A percentile compares a stretch with the other conserved stretches of the same genome.
phyloP scores from a whole-genome alignment of 2,797 vertebrate genomes.

The Gymnothorax javanicus region DNA sequence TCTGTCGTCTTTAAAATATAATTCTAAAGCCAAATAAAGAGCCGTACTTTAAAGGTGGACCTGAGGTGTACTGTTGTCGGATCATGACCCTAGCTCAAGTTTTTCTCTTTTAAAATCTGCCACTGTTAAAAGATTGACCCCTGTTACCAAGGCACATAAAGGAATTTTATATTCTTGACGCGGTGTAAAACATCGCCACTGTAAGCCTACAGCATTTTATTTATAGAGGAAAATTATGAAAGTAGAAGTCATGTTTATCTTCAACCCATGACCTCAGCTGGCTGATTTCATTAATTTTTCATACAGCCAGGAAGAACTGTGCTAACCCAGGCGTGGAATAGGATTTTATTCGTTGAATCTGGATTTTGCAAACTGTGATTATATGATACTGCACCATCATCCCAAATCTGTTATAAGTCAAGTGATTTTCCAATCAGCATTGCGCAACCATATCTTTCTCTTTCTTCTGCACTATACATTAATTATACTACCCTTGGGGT shows the following conservation, averaged over 20 bases:
- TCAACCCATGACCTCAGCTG: no score
- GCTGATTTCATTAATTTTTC: no score
- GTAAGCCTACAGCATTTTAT: neutral
- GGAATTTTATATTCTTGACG: neutral
- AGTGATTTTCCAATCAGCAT: neutral
- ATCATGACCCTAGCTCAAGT: no score
- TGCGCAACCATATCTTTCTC: slow-evolving; percentile 12
- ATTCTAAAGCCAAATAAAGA: neutral
- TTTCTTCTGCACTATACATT: slow-evolving; percentile 31
- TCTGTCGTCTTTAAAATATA: neutral
- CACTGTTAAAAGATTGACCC: neutral
- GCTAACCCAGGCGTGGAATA: no score
- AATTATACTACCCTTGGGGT: slow-evolving; percentile 21
- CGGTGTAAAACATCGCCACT: neutral
- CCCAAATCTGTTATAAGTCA: slow-evolving; percentile 3
- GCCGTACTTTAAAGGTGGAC: neutral
- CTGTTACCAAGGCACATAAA: neutral
- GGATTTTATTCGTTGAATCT: no score
- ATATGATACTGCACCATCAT: neutral
- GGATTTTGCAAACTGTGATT: no score
- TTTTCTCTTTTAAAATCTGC: neutral
- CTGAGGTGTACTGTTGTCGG: neutral
- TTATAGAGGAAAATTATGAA: no score
- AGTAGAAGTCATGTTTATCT: no score
- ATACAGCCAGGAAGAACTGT: no score